Evolutionary conservation across 92 coral and sea anemone genomes (phyloP).

Genomic region (Umimayanthus kanabou): DNA sequence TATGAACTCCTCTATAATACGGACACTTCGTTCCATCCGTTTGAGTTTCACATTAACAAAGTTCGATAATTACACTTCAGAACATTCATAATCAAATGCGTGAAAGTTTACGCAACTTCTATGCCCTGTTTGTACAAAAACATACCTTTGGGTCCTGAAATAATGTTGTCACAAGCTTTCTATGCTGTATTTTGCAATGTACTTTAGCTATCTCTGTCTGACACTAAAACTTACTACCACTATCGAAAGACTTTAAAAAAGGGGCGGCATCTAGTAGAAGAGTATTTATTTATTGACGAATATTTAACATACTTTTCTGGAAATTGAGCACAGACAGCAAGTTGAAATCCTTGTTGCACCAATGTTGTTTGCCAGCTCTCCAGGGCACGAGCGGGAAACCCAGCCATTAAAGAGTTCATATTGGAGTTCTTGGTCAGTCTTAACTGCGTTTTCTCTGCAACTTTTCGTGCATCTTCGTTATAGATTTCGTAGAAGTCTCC

Average conservation of each 20-base stretch:
- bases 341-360: slow-evolving; percentile 85
- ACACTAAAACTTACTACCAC: not conserved
- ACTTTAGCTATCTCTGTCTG: not conserved
- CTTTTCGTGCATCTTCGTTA: slow-evolving; percentile 77
- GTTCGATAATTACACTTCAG: not conserved
- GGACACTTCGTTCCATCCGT: not conserved
- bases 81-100: not conserved
- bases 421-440: slow-evolving; percentile 77
- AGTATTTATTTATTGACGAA: no score
- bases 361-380: slow-evolving; percentile 86
- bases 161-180: not conserved
- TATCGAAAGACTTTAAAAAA: no score
- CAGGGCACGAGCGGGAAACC: slow-evolving; percentile 84
- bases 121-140: not conserved
- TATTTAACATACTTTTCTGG: slow-evolving; percentile 71
- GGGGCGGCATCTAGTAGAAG: no score
- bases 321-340: slow-evolving; percentile 79
- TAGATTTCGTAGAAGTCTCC: slow-evolving; percentile 90
- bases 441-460: slow-evolving; percentile 80
- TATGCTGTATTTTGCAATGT: not conserved
- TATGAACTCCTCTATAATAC: not conserved
- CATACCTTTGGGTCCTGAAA: not conserved
- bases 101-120: no score
- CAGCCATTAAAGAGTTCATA: slow-evolving; percentile 83
- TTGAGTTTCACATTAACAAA: not conserved